These are phyloP conservation scores for Arothron firmamentum DNA, from an alignment of 2,113 vertebrate species.

Conservation along the genomic window DNA sequence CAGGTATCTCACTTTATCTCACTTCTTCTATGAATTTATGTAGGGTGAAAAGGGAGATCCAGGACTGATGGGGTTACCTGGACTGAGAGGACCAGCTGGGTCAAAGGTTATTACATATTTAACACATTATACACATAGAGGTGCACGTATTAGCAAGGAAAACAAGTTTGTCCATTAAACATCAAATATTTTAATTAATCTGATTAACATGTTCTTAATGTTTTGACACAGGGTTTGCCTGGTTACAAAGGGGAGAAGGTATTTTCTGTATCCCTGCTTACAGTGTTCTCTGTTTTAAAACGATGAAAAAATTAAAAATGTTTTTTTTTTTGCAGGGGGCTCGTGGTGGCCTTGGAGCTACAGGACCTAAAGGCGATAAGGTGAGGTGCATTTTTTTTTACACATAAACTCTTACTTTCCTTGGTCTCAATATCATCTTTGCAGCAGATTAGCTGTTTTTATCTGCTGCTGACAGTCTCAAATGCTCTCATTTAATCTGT, in stretches of 20 bases:
- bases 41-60: conserved; percentile 95
- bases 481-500: conserved; percentile 10
- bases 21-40: neutral
- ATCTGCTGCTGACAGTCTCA: neutral
- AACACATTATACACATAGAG: neutral
- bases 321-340: conserved; percentile 42
- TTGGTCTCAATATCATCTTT: neutral
- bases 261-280: neutral
- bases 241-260: conserved; percentile 69
- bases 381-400: conserved; percentile 31
- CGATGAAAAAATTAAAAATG: neutral
- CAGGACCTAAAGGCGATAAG: conserved; percentile 65
- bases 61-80: conserved; percentile 87
- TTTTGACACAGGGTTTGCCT: conserved; percentile 55
- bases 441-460: neutral
- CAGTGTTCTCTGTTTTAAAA: neutral
- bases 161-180: neutral
- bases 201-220: neutral
- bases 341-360: conserved; percentile 44
- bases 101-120: conserved; percentile 76
- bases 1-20: neutral
- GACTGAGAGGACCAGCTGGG: conserved; percentile 88
- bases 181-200: too few species aligned
- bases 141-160: neutral
- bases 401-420: neutral